Base-by-base conservation (phyloP, 2,797 vertebrate genomes). In the Ficedula albicollis region DNA sequence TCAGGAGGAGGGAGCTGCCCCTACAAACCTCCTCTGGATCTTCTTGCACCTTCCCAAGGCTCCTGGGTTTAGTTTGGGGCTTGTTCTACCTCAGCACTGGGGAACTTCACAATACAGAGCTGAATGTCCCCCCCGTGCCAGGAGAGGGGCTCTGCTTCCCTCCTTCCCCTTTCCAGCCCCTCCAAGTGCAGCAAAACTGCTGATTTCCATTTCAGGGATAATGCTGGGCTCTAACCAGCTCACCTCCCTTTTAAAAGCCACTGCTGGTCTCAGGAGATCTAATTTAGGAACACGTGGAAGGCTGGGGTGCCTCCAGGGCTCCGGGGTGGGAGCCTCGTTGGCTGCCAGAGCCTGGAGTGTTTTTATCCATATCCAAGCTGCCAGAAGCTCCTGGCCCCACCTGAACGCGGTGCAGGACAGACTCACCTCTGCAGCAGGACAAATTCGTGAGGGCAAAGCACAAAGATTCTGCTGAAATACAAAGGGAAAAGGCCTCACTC, bases 211-310 rank as follows among this genome's bases (percentile, higher is more conserved):
- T 72, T 46, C 74, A 55, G 66, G 94, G 87, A 58, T 72, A 22
- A 36, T 1, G 9, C 60, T 78, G 93, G 91, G 62, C 83, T 39
- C 89, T 93, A 81, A 94, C 76, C 39, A 89, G 76, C 87, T 95
- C 87, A 34, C 75, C 72, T 83, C 87, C 29, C 87, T 81, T 83
- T 75, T 68, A 68, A 89, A 64, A 85, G 30, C 58, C 82, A 39
- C 5, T 1, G 3, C 72, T 1, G 4, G 10, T 74, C 94, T 72
- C 96, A 6, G 66, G 94, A 93, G 93, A 75, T 74, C 89, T 89
- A 19, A 94, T 95, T 96, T 91, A 69, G 94, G 91, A 89, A 16
- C 76, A 58, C 7, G 1, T 77, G 67, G 46, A 84, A 77, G 52
- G 84, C 51, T n/a, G 51, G 48, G 79, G 87, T 92, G 84, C 77